Base-by-base conservation (phyloP, 2,797 vertebrate genomes). In the Gallinago solitaria region DNA sequence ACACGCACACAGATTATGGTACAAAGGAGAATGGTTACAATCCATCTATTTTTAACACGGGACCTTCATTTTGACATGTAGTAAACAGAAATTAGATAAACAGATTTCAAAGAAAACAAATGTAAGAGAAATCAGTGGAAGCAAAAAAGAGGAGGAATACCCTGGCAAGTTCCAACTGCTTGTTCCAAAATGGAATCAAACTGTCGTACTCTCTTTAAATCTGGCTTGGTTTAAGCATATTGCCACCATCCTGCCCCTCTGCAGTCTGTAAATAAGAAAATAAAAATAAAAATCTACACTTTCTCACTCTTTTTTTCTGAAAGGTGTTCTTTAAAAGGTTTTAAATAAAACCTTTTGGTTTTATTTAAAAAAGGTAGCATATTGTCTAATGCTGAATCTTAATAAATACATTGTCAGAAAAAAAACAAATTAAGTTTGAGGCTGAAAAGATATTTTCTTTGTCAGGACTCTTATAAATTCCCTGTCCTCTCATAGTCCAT, bases 381-480 rank as follows among this genome's bases (percentile, higher is more conserved):
- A 73, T 28, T 71, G 37, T 77, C 21, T 47, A 85, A 45, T 87
- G 75, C 24, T 83, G 82, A 87, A 89, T 75, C 45, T 91, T 96
- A 83, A 87, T 45, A 95, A 94, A 87, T 70, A 87, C 53, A 95
- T 89, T 15, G 1, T 56, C 74, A 56, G 82, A 67, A 93, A 95
- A 63, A 59, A 87, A 35, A 2, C 14, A 51, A 94, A 74, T n/a
- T 27, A 67, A 90, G 24, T 48, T 70, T 69, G 73, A 87, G 91
- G 53, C 16, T 57, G 50, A 79, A 94, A 83, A 89, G 35, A 9
- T 19, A 23, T 33, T 88, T 91, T 69, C 28, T 24, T 82, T 94
- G 95, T 88, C 67, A 91, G 78, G 77, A 90, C 9, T 75, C 65
- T 47, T 30, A 33, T 53, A 88, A 90, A 89, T 88, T 83, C 33